phyloP scores from a whole-genome alignment of 1,140 invertebrate genomes.

The Bactericera cockerelli region DNA sequence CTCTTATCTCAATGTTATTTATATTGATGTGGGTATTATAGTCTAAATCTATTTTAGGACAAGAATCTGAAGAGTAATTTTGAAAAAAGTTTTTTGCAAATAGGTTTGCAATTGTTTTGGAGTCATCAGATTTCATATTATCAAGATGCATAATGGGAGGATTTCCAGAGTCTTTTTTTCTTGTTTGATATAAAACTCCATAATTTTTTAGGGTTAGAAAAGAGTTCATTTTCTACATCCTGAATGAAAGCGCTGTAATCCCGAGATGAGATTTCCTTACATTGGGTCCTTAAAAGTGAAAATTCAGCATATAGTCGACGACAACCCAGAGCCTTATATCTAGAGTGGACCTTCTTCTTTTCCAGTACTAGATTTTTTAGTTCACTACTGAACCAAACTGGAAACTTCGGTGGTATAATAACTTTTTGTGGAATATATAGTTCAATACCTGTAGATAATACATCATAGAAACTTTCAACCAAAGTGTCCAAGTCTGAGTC shows the following conservation, averaged over 20 bases:
- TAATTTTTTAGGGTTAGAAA: no score
- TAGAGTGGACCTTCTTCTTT: not conserved
- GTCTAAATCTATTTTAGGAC: no score
- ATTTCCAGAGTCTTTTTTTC: no score
- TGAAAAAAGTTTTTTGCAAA: no score
- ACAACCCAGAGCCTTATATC: not conserved
- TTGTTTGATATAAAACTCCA: no score
- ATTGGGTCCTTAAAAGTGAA: not conserved
- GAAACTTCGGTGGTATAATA: slow-evolving; percentile 39
- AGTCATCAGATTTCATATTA: no score
- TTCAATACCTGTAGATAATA: not conserved
- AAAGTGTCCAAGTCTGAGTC: no score
- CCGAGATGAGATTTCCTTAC: not conserved
- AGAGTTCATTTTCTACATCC: not conserved
- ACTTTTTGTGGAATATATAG: not conserved
- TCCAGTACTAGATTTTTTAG: slow-evolving; percentile 34
- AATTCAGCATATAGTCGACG: not conserved
- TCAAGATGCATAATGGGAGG: no score
- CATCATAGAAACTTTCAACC: not conserved
- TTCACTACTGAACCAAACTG: slow-evolving; percentile 43
- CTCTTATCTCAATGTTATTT: no score
- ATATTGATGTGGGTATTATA: no score
- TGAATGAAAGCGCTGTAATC: not conserved
- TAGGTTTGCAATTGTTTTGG: no score
- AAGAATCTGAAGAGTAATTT: no score